phyloP scores from a whole-genome alignment of 2,113 vertebrate species.

The Uria aalge region DNA sequence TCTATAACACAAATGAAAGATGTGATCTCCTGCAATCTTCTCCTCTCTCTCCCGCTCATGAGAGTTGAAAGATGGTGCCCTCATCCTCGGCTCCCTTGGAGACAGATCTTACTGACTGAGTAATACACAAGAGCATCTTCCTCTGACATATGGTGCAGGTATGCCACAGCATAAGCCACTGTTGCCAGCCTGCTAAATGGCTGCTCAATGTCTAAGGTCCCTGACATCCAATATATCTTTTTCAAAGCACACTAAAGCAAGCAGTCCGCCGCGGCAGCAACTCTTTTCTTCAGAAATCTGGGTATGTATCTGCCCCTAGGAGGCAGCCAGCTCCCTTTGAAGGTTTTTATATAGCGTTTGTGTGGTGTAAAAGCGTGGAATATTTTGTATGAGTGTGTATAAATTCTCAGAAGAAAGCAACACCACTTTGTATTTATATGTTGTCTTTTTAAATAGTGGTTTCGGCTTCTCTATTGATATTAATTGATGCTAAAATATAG shows the following conservation, averaged over 20 bases:
- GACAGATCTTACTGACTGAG: background rate
- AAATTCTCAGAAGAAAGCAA: background rate
- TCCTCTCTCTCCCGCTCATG: background rate
- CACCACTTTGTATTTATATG: background rate
- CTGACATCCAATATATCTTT: conserved; percentile 22
- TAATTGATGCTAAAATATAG: background rate
- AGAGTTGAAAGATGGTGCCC: background rate
- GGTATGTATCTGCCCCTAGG: background rate
- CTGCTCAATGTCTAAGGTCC: background rate
- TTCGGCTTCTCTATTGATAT: background rate
- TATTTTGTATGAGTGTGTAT: background rate
- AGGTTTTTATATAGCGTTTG: background rate
- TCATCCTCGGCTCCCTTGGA: background rate
- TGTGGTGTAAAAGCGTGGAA: background rate
- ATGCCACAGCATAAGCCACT: background rate
- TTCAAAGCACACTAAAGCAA: conserved; percentile 25
- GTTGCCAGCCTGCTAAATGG: background rate
- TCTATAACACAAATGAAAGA: background rate
- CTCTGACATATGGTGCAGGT: background rate
- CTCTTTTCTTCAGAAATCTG: background rate
- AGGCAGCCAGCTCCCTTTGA: background rate
- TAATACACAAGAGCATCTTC: background rate
- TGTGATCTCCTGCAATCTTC: background rate
- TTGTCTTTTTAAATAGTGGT: background rate
- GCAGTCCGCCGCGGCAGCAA: background rate